Base-by-base conservation (phyloP, 2,113 vertebrate species). In the Proteles cristata region DNA sequence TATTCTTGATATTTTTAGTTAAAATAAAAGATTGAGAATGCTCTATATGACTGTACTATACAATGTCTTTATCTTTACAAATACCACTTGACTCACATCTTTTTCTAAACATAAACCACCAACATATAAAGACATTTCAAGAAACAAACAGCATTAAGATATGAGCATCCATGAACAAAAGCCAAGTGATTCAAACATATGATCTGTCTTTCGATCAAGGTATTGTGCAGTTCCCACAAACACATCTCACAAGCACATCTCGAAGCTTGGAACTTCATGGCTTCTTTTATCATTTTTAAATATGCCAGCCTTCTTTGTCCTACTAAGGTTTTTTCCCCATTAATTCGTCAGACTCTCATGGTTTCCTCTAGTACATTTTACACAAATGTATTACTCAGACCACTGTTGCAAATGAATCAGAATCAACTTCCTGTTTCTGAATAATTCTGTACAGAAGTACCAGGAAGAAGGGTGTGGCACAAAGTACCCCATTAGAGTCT, bases 371-470 rank as follows among this genome's bases (percentile, higher is more conserved):
- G 43, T 63, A 58, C 26, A 50, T 92, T 94, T 97, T 93, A 81
- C 19, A 87, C n/a, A 73, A 92, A 87, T 77, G 74, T 91, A 85
- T 94, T 96, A 86, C 45, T 96, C 96, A 96, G 83, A 96, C 17
- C 9, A 74, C 43, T 90, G 15, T 68, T 50, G 61, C 31, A 89
- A 92, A 77, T 96, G 93, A 97, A 90, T 98, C 86, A 97, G 81
- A 95, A 94, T 15, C 26, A 97, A 86, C 93, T 96, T 97, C 93
- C 90, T 94, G 35, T 90, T 93, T 94, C 69, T 96, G 69, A 97
- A 89, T 65, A 93, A 92, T 88, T 77, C 26, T 97, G 23, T 90
- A 93, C 33, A 92, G 39, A 95, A 95, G 61, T 88, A 86, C 48
- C 48, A 95, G 90, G 81, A 93, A 92, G 71, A 92, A 2, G 35